Evolutionary conservation across 2,888 invertebrate species (phyloP), one percentile per base, ranked within the genome.

Genomic region (Labia minor): DNA sequence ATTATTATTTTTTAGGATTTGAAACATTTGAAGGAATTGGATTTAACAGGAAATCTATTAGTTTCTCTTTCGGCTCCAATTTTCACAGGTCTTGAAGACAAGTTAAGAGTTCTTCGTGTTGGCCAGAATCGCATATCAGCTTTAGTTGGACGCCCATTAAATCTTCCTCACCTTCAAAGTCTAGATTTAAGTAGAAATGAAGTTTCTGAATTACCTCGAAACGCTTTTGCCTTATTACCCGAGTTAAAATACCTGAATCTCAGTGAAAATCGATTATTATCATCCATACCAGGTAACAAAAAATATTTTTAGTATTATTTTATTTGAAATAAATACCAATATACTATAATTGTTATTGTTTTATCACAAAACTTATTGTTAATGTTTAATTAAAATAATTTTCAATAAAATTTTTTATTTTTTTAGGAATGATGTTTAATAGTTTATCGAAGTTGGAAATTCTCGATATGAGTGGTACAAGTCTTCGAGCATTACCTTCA

Each of bases 111-210:
- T 71, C 78, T 94, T 65, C 86, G 87, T 73, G 76, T 92, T 6
- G 85, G 88, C 1, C 87, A 87, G 74, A 92, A 92, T 74, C 83
- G 86, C 70, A 83, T 92, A 26, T 81, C 85, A 1, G 84, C 83
- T 14, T 78, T 92, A 66, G 83, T 85, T 1, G 85, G 84, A 16
- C 80, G 85, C 21, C 84, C 87, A 0, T 73, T 90, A 63, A 81
- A 83, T 20, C 80, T 90, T 69, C 77, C 82, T 1, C 85, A 84
- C 71, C 78, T 92, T 26, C 81, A 86, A 75, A 83, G 81, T 21
- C 78, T 94, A 21, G 91, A 92, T 76, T 78, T 94, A 66, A 90
- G 92, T 66, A 85, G 86, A 69, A 95, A 94, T 74, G 86, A 87
- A 73, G 77, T 92, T 63, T 86, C 85, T 0, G 89, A 88, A 72